These are phyloP conservation scores for Coptodon rendalli DNA, from an alignment of 2,113 vertebrate genomes.

Conservation along the genomic window DNA sequence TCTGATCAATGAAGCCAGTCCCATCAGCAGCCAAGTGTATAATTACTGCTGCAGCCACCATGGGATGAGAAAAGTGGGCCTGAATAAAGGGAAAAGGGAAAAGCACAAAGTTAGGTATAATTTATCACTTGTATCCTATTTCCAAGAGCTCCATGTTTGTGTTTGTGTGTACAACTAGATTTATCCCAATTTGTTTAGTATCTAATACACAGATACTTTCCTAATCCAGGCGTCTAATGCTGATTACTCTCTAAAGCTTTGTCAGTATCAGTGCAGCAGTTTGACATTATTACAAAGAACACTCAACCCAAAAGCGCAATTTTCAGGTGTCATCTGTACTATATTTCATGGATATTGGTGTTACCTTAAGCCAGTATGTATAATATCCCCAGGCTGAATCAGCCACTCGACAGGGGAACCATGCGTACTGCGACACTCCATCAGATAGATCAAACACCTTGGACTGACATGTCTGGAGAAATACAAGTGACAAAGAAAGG, in stretches of 20 bases:
- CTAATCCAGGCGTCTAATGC: background rate
- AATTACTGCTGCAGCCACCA: constrained; percentile 93
- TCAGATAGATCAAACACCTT: constrained; percentile 90
- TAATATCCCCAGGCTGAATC: constrained; percentile 70
- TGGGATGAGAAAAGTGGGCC: constrained; percentile 91
- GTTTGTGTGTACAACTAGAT: background rate
- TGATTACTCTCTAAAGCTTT: background rate
- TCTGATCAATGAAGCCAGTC: constrained; percentile 85
- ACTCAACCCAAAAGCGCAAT: background rate
- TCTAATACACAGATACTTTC: background rate
- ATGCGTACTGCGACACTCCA: constrained; percentile 89
- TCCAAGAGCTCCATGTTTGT: background rate
- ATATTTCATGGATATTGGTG: background rate
- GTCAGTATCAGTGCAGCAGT: background rate
- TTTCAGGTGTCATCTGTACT: background rate
- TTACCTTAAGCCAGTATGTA: constrained; percentile 90
- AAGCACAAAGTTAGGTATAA: background rate
- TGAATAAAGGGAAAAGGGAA: constrained; percentile 36
- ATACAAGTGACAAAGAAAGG: background rate
- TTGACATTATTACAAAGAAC: background rate
- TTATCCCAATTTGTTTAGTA: background rate
- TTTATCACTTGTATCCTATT: background rate
- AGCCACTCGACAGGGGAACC: constrained; percentile 88
- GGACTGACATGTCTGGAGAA: constrained; percentile 83
- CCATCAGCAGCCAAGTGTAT: constrained; percentile 93